Percentiles rank a stretch among this genome's conserved stretches.
phyloP scores from a whole-genome alignment of 2,888 invertebrate species.

The Ormyrus nitidulus region DNA sequence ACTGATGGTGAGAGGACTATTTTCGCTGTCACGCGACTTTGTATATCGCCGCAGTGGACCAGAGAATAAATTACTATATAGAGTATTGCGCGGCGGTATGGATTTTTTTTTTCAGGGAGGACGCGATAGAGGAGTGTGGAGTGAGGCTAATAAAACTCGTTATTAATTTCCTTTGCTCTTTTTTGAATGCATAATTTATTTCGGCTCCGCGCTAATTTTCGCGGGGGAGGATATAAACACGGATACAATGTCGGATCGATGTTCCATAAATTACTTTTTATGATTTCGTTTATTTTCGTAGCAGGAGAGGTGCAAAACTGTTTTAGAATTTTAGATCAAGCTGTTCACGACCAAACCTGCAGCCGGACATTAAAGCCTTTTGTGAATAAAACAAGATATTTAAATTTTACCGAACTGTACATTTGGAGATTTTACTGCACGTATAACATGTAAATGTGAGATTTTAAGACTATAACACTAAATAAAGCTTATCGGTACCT shows the following conservation, averaged over 20 bases:
- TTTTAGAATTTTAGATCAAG: too few relatives aligned
- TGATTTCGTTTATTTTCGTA: not conserved
- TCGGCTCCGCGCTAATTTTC: constrained; percentile 27
- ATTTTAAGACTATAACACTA: too few relatives aligned
- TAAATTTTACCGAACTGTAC: too few relatives aligned
- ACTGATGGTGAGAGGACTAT: not conserved
- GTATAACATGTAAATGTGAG: too few relatives aligned
- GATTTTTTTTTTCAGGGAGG: not conserved
- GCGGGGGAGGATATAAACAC: not conserved
- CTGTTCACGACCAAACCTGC: too few relatives aligned
- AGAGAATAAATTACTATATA: constrained; percentile 24
- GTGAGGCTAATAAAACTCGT: constrained; percentile 17
- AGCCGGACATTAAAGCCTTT: too few relatives aligned
- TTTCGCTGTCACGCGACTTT: constrained; percentile 25
- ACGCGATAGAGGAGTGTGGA: too few relatives aligned
- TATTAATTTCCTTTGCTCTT: not conserved
- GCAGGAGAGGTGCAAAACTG: too few relatives aligned
- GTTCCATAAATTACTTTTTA: constrained; percentile 13
- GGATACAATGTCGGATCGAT: not conserved
- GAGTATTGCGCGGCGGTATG: not conserved
- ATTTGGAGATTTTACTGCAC: too few relatives aligned
- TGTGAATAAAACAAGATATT: too few relatives aligned
- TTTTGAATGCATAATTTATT: not conserved
- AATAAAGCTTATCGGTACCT: too few relatives aligned
- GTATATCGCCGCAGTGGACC: not conserved